These are phyloP conservation scores for Myiozetetes cayanensis DNA, from an alignment of 2,113 vertebrate species.

Conservation along the genomic window DNA sequence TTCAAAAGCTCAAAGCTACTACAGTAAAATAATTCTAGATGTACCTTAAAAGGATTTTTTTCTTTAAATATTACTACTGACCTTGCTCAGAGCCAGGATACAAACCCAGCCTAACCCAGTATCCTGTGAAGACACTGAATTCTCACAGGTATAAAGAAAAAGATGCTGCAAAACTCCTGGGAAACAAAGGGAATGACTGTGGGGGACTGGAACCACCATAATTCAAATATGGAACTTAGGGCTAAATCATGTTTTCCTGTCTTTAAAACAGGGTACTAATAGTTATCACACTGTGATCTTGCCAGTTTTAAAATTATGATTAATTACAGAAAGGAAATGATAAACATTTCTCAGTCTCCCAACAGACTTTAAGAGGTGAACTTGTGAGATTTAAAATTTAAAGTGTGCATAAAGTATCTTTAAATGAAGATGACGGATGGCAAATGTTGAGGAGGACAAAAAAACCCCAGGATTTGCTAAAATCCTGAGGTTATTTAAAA, in stretches of 20 bases:
- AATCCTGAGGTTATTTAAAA: neutral
- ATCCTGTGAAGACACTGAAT: neutral
- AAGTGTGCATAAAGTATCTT: rapidly evolving
- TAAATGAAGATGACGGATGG: neutral
- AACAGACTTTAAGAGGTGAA: neutral
- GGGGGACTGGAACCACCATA: neutral
- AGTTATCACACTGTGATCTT: neutral
- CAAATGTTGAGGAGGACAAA: neutral
- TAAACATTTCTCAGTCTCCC: slow-evolving; percentile 5
- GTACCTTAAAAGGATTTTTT: neutral
- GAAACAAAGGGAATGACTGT: neutral
- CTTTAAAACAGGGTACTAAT: neutral
- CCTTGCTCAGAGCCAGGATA: neutral
- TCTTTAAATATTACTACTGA: neutral
- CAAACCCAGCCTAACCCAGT: neutral
- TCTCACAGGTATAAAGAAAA: neutral
- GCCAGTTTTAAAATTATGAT: neutral
- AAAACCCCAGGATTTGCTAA: neutral
- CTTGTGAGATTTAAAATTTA: neutral
- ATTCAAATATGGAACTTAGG: neutral
- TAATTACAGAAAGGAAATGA: neutral
- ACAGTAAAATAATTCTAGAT: neutral
- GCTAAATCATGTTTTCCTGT: neutral
- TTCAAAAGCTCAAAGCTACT: neutral
- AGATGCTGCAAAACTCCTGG: neutral